These are phyloP conservation scores for Chloromyia formosa DNA, from an alignment of 2,888 invertebrate species.

Conservation along the genomic window DNA sequence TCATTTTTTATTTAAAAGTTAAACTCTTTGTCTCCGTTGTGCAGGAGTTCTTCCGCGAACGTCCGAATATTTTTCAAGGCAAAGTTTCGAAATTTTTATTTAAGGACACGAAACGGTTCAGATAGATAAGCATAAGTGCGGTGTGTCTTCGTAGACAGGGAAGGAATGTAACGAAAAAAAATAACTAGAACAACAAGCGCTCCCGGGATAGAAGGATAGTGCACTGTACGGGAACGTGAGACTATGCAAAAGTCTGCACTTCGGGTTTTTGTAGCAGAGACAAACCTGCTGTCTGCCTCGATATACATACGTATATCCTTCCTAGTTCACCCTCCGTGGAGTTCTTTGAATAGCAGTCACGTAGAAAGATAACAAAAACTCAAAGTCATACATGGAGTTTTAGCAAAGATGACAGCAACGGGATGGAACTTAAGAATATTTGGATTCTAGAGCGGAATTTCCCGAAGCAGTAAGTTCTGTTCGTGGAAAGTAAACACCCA, in stretches of 20 bases:
- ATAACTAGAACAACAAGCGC: not conserved
- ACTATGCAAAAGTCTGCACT: not conserved
- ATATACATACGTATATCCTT: no score
- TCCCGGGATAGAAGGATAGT: not conserved
- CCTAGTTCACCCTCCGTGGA: not conserved
- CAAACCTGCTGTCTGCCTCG: not conserved
- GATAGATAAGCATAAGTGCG: not conserved
- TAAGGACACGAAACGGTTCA: not conserved
- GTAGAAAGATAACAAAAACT: no score
- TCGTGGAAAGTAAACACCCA: no score
- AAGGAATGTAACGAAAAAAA: not conserved
- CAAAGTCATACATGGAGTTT: no score
- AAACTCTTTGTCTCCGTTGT: not conserved
- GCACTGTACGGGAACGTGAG: not conserved
- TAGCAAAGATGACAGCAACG: no score
- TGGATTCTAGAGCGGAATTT: no score
- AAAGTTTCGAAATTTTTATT: not conserved
- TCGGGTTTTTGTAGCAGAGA: not conserved
- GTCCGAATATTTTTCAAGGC: not conserved
- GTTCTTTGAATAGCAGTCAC: no score
- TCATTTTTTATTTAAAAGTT: slow-evolving; percentile 12
- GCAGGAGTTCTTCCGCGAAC: not conserved
- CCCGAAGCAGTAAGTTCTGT: no score
- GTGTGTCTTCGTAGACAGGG: not conserved
- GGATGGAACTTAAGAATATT: no score